phyloP scores from a whole-genome alignment of 37 sponge, comb jelly and placozoan species.

The Crambe crambe region DNA sequence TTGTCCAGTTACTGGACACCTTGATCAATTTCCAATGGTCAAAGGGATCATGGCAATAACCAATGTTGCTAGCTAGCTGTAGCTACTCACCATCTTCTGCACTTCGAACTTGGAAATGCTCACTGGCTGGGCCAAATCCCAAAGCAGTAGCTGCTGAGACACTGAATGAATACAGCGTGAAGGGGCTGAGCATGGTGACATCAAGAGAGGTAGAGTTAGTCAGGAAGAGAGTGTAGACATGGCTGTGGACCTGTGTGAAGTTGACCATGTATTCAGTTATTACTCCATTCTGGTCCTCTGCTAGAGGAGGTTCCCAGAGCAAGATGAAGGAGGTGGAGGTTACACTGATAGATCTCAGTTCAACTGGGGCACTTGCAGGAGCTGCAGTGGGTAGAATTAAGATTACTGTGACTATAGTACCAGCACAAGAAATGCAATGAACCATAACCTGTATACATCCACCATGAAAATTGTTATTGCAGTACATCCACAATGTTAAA shows the following conservation, averaged over 20 bases:
- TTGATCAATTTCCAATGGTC: no score
- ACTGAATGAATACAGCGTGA: not conserved
- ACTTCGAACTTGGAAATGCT: not conserved
- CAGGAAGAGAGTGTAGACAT: not conserved
- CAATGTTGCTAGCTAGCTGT: no score
- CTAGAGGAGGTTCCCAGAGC: slow-evolving; percentile 8
- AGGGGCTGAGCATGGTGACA: not conserved
- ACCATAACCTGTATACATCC: not conserved
- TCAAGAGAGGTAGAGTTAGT: not conserved
- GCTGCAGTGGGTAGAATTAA: slow-evolving; percentile 2
- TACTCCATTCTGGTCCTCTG: slow-evolving; percentile 20
- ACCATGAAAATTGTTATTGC: no score
- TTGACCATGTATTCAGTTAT: slow-evolving; percentile 17
- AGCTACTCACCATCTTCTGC: slow-evolving; percentile 20
- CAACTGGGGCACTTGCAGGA: slow-evolving; percentile 15
- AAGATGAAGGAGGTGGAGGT: slow-evolving; percentile 5
- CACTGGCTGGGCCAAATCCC: slow-evolving; percentile 17
- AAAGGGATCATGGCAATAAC: no score
- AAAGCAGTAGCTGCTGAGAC: slow-evolving; percentile 16
- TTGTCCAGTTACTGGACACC: not conserved
- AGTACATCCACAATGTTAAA: not conserved
- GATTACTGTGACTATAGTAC: not conserved
- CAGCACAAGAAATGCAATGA: not conserved
- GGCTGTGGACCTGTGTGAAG: not conserved
- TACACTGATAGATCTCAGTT: not conserved